Base-by-base conservation (phyloP, 2,113 vertebrate species). In the Ardeotis arabs region DNA sequence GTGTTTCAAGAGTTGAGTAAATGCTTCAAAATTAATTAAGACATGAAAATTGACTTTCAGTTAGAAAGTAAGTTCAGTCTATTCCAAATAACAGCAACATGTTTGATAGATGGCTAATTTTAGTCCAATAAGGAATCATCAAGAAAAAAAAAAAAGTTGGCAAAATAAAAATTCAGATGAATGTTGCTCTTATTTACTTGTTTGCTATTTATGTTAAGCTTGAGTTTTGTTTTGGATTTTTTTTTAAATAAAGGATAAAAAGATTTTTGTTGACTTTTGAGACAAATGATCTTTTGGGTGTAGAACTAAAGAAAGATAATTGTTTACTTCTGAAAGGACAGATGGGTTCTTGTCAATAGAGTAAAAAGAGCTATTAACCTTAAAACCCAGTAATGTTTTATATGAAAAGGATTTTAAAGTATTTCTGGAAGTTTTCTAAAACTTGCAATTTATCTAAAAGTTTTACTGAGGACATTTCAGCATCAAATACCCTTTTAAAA, bases 11-110 rank as follows among this genome's bases (percentile, higher is more conserved):
- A 20, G 41, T 24, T 95, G 56, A 77, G 52, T 7, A 91, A 75
- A 78, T 78, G 20, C 20, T 91, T 93, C 56, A 78, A 67, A 64
- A 78, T 78, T 93, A 76, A 88, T 90, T 93, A 77, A 95, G 69
- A 49, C 47, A 74, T 84, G 6, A 84, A 89, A 93, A 69, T 50
- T 74, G 2, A 78, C 35, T 77, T 94, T 81, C 59, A 81, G 23
- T 81, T 55, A 47, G 22, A 33, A 93, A 84, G 66, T 77, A 70
- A 70, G 7, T 80, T 86, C 41, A 41, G 7, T 41, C 25, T 72
- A 4, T 76, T 87, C n/a, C 3, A 1, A 88, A 72, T 45, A 69
- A 56, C 10, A 69, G 33, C 15, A 83, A 33, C 23, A 13, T 5
- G 4, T 64, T 73, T 69, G 56, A 47, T 87, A 78, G 21, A 21